Base-by-base conservation (phyloP, 1,140 invertebrate genomes). In the Leptinotarsa lineolata region DNA sequence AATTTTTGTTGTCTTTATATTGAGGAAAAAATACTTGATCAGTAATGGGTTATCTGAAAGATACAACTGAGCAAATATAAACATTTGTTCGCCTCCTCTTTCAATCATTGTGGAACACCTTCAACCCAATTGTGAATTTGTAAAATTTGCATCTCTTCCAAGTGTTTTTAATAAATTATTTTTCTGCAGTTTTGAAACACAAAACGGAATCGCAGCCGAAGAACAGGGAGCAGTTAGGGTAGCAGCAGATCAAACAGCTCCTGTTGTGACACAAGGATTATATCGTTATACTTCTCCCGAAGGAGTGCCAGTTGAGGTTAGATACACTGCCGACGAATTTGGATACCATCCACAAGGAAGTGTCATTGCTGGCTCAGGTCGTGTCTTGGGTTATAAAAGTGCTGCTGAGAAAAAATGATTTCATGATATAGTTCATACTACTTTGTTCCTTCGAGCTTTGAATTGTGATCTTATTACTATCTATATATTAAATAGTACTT, bases 131-230 rank as follows among this genome's bases (percentile, higher is more conserved):
- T 8, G 8, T 30, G 30, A 30, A 8, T 8, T n/a, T 11, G 30
- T 30, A 11, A 30, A 8, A 30, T 30, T 30, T 30, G 30, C 8
- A 11, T 1, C 11, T 30, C 0, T 39, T 11, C 8, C 30, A 39
- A 39, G 8, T 39, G 8, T 39, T 39, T 39, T 39, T 2, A 39
- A 3, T 39, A 39, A 11, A 39, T 39, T 0, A 39, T 39, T 39
- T 39, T 11, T 3, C 30, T 11, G 16, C 75, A 89, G 86, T 76
- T 89, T 87, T 76, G 84, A 90, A 76, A 88, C 88, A 20, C 88
- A 85, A 65, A 89, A 90, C 69, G 88, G 89, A 2, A 89, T 90
- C 48, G 80, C 84, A 12, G 87, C 83, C 1, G 83, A 88, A 73
- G 88, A 90, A 72, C 80, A 80, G 18, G 88, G 86, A 24, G 78